Percentiles rank a stretch among this genome's conserved stretches.
These are phyloP conservation scores for Argyra leucocephala DNA, from an alignment of 2,888 invertebrate species.

Conservation along the genomic window DNA sequence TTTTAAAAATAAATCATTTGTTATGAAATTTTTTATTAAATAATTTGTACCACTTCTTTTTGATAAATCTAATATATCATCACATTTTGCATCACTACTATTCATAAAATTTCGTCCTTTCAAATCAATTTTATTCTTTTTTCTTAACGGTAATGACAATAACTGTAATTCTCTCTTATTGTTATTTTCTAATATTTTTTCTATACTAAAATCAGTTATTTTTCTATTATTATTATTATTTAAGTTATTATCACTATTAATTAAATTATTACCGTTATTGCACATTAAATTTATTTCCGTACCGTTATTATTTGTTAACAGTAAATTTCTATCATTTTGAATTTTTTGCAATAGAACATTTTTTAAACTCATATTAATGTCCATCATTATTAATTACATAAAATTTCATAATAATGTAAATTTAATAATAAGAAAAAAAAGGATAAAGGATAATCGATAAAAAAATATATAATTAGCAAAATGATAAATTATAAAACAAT, in stretches of 20 bases:
- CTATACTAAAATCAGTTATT: constrained; percentile 42
- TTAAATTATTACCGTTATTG: constrained; percentile 7
- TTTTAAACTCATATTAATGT: constrained; percentile 39
- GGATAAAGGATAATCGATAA: too few species aligned
- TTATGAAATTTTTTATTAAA: constrained; percentile 1
- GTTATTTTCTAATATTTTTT: constrained; percentile 31
- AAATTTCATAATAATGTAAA: not conserved
- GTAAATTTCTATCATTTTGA: constrained; percentile 20
- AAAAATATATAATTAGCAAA: too few species aligned
- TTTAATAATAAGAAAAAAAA: not conserved
- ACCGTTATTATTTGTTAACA: not conserved
- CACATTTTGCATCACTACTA: not conserved
- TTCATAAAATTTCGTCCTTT: not conserved
- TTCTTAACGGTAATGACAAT: not conserved
- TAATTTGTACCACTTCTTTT: constrained; percentile 25
- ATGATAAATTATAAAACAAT: too few species aligned
- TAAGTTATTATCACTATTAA: not conserved
- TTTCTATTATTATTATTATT: constrained; percentile 20
- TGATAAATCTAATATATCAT: constrained; percentile 36
- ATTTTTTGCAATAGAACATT: constrained; percentile 39
- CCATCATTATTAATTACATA: constrained; percentile 29
- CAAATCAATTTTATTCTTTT: not conserved
- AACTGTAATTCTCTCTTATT: constrained; percentile 10
- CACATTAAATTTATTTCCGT: not conserved
- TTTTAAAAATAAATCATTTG: not conserved